phyloP scores from a whole-genome alignment of 2,113 vertebrate genomes.

The Rissa tridactyla region DNA sequence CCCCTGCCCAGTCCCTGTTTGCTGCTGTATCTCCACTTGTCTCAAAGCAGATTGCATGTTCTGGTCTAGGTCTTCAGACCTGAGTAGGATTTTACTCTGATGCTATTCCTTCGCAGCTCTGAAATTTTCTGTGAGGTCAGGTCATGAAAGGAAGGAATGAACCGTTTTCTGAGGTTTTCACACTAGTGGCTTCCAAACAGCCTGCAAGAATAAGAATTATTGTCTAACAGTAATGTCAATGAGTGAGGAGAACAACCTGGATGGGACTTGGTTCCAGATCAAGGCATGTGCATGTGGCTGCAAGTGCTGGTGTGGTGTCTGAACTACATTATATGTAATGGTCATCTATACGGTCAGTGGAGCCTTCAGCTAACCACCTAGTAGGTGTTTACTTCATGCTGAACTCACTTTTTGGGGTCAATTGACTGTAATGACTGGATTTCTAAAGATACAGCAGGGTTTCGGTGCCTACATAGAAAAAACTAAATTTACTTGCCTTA shows the following conservation, averaged over 20 bases:
- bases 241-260: neutral
- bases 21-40: neutral
- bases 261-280: neutral
- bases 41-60: neutral
- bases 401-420: neutral
- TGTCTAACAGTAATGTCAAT: neutral
- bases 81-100: neutral
- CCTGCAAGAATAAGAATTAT: neutral
- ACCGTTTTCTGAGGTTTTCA: neutral
- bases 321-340: rapidly evolving
- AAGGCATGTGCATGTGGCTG: neutral
- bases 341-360: too few species aligned
- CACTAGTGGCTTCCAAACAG: neutral
- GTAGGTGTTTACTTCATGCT: neutral
- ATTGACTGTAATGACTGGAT: neutral
- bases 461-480: neutral
- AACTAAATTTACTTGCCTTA: neutral
- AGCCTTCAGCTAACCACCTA: neutral
- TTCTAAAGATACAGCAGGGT: neutral
- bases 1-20: neutral
- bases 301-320: neutral
- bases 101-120: neutral
- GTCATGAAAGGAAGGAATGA: neutral
- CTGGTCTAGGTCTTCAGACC: neutral
- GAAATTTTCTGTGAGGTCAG: neutral